Percentiles rank a stretch among this genome's conserved stretches.
Evolutionary conservation across 2,888 invertebrate genomes (phyloP).

Genomic region (Acrobasis repandana): DNA sequence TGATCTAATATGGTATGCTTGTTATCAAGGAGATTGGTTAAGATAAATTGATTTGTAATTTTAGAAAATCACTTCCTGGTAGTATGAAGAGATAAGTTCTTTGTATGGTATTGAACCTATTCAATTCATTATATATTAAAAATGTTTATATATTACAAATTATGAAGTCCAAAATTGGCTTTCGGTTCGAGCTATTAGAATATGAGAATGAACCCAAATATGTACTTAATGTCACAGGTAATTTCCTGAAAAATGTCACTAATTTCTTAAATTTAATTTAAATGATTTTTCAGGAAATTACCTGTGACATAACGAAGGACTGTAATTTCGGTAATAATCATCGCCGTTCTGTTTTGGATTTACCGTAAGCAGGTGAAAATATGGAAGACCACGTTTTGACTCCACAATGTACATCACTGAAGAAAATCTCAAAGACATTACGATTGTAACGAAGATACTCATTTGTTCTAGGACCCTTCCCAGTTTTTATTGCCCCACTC

Average conservation of each 20-base stretch:
- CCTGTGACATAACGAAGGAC: too few relatives aligned
- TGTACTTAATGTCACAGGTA: slow-evolving; percentile 76
- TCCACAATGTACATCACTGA: too few relatives aligned
- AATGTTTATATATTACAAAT: too few relatives aligned
- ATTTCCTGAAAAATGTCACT: slow-evolving; percentile 75
- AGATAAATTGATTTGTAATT: neutral
- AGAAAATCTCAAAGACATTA: neutral
- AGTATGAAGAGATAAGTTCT: neutral
- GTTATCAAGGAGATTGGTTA: neutral
- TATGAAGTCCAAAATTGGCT: too few relatives aligned
- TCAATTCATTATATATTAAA: neutral
- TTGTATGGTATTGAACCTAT: neutral
- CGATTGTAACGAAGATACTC: neutral
- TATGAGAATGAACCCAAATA: slow-evolving; percentile 47
- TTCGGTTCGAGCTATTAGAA: too few relatives aligned
- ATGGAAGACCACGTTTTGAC: too few relatives aligned
- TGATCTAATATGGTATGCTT: neutral
- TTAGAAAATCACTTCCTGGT: too few relatives aligned
- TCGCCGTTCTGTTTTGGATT: too few relatives aligned
- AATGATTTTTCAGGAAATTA: too few relatives aligned
- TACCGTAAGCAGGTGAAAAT: too few relatives aligned
- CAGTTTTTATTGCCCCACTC: slow-evolving; percentile 65
- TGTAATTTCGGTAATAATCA: too few relatives aligned
- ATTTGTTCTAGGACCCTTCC: slow-evolving; percentile 42
- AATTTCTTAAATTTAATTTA: too few relatives aligned